These are phyloP conservation scores for Sweltsa coloradensis DNA, from an alignment of 1,140 invertebrate species.

Conservation along the genomic window DNA sequence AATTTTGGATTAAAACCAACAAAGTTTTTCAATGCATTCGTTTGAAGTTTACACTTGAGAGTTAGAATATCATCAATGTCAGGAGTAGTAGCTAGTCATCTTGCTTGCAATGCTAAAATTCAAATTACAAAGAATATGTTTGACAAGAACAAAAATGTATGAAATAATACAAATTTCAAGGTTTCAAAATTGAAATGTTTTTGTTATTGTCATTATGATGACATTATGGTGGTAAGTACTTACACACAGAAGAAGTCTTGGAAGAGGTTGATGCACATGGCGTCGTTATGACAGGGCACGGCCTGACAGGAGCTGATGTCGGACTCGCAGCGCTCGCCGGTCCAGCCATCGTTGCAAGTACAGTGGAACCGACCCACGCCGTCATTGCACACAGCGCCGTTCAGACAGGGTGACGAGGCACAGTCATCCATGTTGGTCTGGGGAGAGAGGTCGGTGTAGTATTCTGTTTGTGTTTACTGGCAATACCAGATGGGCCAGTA, in stretches of 20 bases:
- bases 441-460: no score
- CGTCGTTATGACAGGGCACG: conserved; percentile 84
- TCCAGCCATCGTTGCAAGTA: conserved; percentile 77
- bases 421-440: conserved; percentile 77
- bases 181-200: no score
- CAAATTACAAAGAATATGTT: no score
- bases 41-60: no score
- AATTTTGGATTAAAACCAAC: background rate
- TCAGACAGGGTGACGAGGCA: conserved; percentile 71
- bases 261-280: conserved; percentile 84
- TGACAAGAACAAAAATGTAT: background rate
- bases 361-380: conserved; percentile 76
- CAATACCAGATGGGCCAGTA: no score
- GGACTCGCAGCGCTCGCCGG: conserved; percentile 71
- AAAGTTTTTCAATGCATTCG: background rate
- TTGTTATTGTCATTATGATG: no score
- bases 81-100: no score
- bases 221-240: no score
- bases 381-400: conserved; percentile 80
- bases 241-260: conserved; percentile 93
- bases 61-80: no score
- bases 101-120: no score
- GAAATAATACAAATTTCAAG: background rate
- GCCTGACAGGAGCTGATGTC: conserved; percentile 78
- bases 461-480: no score